phyloP scores from a whole-genome alignment of 2,113 vertebrate species.

The Grammomys surdaster region DNA sequence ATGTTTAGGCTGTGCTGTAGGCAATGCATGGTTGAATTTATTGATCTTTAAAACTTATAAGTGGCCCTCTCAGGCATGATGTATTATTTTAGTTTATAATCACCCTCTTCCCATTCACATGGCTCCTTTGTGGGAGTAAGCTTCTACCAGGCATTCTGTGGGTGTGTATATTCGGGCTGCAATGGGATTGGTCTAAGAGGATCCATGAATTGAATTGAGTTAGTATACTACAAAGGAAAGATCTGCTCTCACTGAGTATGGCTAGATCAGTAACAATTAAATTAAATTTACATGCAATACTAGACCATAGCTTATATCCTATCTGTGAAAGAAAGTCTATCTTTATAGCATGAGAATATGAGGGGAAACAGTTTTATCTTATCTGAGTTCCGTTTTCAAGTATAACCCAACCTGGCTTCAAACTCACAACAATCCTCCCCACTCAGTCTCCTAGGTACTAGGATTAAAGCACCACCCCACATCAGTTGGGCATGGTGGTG shows the following conservation, averaged over 20 bases:
- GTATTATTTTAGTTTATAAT: background rate
- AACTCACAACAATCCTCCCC: background rate
- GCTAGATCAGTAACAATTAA: slow-evolving; percentile 18
- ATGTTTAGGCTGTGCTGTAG: background rate
- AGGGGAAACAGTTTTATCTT: background rate
- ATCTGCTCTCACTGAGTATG: background rate
- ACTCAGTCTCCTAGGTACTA: background rate
- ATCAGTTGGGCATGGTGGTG: background rate
- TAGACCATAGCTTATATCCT: slow-evolving; percentile 13
- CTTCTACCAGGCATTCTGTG: background rate
- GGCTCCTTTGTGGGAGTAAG: background rate
- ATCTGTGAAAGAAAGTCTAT: background rate
- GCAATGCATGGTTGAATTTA: background rate
- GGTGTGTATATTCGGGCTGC: background rate
- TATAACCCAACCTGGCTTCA: background rate
- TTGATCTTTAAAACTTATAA: background rate
- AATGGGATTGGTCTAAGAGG: background rate
- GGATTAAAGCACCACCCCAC: background rate
- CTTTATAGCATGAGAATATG: slow-evolving; percentile 2
- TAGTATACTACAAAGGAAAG: background rate
- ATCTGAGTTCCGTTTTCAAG: background rate
- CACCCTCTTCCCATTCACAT: background rate
- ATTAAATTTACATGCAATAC: background rate
- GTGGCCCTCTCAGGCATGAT: background rate
- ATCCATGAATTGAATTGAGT: background rate